These are phyloP conservation scores for Amphiprion percula DNA, from an alignment of 2,113 vertebrate species.

Conservation along the genomic window DNA sequence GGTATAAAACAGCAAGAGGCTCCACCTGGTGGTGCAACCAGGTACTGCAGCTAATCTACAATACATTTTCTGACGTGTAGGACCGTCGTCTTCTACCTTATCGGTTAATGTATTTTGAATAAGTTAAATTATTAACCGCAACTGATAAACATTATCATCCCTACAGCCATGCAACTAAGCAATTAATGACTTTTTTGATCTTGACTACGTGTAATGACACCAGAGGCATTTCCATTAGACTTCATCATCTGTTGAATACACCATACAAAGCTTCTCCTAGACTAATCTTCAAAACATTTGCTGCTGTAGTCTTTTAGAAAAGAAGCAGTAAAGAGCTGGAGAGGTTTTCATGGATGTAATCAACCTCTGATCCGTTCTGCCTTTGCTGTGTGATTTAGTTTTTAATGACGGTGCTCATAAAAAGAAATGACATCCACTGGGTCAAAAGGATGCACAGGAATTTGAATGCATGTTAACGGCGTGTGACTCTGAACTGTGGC, in stretches of 20 bases:
- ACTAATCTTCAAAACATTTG: not conserved
- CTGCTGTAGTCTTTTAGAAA: not conserved
- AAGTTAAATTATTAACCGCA: too few species aligned
- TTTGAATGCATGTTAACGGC: not conserved
- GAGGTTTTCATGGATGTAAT: not conserved
- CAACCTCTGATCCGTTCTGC: not conserved
- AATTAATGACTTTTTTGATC: not conserved
- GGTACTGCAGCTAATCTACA: too few species aligned
- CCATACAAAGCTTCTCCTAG: not conserved
- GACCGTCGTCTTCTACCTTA: too few species aligned
- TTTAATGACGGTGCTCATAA: not conserved
- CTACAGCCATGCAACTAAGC: not conserved
- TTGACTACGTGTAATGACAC: not conserved
- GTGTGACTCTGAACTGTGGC: not conserved
- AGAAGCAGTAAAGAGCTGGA: not conserved
- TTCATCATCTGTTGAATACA: slow-evolving; percentile 7
- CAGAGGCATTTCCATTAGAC: not conserved
- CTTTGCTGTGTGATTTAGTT: not conserved
- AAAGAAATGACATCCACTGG: not conserved
- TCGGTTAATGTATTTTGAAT: too few species aligned
- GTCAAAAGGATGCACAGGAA: not conserved
- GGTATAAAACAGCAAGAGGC: too few species aligned
- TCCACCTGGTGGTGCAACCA: too few species aligned
- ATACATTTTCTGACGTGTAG: too few species aligned
- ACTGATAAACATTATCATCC: too few species aligned